These are phyloP conservation scores for Brenthis daphne DNA, from an alignment of 2,888 invertebrate genomes.

Conservation along the genomic window DNA sequence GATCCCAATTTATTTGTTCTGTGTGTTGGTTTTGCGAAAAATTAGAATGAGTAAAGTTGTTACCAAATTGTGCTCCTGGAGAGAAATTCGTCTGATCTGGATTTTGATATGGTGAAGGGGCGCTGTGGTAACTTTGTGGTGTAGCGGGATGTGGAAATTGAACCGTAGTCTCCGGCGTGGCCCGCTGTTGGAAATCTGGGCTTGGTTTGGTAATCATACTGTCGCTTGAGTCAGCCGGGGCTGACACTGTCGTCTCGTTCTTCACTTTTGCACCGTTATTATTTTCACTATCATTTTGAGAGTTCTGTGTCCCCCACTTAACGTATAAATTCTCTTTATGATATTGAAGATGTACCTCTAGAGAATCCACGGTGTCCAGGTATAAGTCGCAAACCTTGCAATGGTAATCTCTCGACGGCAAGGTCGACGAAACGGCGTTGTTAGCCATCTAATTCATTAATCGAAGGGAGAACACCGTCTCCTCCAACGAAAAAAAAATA, in stretches of 20 bases:
- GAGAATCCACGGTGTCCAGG: constrained; percentile 88
- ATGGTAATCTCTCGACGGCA: constrained; percentile 84
- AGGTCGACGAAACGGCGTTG: constrained; percentile 78
- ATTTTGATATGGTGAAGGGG: constrained; percentile 85
- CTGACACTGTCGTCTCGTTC: constrained; percentile 83
- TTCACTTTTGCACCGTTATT: constrained; percentile 85
- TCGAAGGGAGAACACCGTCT: constrained; percentile 74
- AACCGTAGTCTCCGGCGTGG: constrained; percentile 81
- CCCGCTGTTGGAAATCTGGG: constrained; percentile 82
- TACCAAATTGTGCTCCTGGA: constrained; percentile 77
- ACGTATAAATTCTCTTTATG: constrained; percentile 89
- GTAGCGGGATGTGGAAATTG: constrained; percentile 85
- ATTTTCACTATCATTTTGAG: constrained; percentile 84
- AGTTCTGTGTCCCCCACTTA: constrained; percentile 86
- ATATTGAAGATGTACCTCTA: constrained; percentile 90
- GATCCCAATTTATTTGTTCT: constrained; percentile 77
- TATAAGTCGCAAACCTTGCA: constrained; percentile 90
- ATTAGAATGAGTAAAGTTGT: constrained; percentile 75
- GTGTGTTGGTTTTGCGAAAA: constrained; percentile 77
- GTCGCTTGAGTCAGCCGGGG: constrained; percentile 90
- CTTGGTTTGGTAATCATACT: constrained; percentile 84
- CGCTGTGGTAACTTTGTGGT: constrained; percentile 85
- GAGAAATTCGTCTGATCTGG: constrained; percentile 83
- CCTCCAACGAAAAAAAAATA: constrained; percentile 80
- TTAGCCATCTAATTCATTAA: constrained; percentile 81